phyloP scores from a whole-genome alignment of 2,797 vertebrate species.

The Morus bassanus region DNA sequence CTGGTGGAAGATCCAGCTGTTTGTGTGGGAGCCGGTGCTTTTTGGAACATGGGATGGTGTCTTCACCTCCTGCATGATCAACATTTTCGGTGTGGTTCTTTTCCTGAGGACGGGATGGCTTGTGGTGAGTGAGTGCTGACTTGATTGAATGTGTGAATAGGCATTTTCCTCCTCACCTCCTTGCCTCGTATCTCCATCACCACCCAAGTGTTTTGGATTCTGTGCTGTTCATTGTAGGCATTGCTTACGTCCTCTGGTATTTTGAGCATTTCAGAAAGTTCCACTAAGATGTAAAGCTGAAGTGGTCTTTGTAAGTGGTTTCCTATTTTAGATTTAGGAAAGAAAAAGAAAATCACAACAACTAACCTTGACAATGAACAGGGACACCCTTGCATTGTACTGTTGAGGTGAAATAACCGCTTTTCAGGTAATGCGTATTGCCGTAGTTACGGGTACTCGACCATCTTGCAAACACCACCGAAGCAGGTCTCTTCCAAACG shows the following conservation, averaged over 20 bases:
- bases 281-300: not conserved
- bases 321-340: not conserved
- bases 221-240: not conserved
- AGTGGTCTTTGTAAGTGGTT: not conserved
- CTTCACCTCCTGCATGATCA: conserved; percentile 99
- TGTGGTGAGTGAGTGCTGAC: conserved; percentile 83
- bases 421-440: not conserved
- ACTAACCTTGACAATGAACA: not conserved
- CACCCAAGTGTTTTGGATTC: not conserved
- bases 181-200: not conserved
- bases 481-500: not conserved
- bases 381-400: not conserved
- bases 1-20: conserved; percentile 96
- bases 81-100: conserved; percentile 97
- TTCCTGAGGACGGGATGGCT: conserved; percentile 96
- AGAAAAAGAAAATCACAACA: not conserved
- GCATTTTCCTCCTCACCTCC: not conserved
- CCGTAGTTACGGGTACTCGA: not conserved
- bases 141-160: not conserved
- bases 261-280: not conserved
- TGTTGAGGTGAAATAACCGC: not conserved
- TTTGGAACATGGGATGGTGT: conserved; percentile 98
- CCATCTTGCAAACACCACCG: not conserved
- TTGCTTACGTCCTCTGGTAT: not conserved
- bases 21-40: conserved; percentile 94